Percentiles rank a stretch among this genome's conserved stretches.
Evolutionary conservation across 1,140 invertebrate species (phyloP).

Genomic region (Pseudoatta argentina): DNA sequence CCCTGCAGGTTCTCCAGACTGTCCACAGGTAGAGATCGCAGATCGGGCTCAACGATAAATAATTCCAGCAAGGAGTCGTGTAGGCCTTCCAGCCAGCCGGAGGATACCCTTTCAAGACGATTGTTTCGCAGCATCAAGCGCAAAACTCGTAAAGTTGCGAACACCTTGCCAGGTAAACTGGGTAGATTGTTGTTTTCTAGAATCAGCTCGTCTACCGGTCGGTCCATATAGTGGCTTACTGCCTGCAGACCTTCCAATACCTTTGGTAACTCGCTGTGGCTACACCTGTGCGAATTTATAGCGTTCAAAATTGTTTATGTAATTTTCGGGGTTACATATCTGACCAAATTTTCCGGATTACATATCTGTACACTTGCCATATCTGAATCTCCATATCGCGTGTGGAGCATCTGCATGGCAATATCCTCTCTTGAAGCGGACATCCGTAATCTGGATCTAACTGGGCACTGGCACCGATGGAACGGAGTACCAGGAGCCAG

Average conservation of each 20-base stretch:
- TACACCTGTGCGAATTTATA: conserved; percentile 89
- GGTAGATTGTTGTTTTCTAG: conserved; percentile 95
- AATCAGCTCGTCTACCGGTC: conserved; percentile 93
- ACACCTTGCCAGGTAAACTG: conserved; percentile 92
- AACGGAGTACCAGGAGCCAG: conserved; percentile 74
- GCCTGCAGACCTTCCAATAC: conserved; percentile 91
- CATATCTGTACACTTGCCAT: conserved; percentile 86
- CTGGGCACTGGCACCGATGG: conserved; percentile 69
- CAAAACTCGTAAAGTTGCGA: conserved; percentile 91
- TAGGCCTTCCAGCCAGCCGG: conserved; percentile 92
- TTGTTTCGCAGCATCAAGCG: conserved; percentile 94
- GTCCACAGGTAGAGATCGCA: conserved; percentile 92
- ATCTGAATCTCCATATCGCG: conserved; percentile 90
- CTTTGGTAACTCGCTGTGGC: conserved; percentile 92
- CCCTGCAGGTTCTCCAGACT: conserved; percentile 91
- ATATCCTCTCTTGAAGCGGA: conserved; percentile 88
- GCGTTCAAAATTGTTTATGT: background rate
- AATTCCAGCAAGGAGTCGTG: conserved; percentile 93
- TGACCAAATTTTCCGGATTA: background rate
- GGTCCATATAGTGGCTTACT: conserved; percentile 89
- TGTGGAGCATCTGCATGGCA: conserved; percentile 90
- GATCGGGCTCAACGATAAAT: conserved; percentile 93
- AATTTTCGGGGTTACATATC: background rate
- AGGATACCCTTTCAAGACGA: conserved; percentile 92
- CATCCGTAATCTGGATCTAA: conserved; percentile 86